Conservation (phyloP, 2,113 vertebrate genomes). For the Nerophis ophidion region DNA sequence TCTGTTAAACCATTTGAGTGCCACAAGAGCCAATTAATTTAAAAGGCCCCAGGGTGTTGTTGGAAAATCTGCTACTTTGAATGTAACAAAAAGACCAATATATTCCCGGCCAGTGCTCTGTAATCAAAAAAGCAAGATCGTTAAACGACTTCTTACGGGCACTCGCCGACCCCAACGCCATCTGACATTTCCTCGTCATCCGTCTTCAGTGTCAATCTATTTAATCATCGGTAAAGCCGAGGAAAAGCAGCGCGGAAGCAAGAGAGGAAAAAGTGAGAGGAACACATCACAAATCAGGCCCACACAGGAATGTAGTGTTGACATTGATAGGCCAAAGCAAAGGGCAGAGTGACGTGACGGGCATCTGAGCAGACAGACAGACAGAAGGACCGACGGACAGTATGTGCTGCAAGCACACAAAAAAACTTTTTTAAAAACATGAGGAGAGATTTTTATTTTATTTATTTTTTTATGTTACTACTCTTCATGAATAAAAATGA, state of each 20-base stretch:
- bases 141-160: conserved; percentile 20
- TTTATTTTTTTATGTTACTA: conserved; percentile 38
- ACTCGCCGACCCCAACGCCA: conserved; percentile 33
- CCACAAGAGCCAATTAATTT: conserved; percentile 42
- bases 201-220: conserved; percentile 44
- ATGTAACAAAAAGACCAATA: conserved; percentile 26
- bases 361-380: conserved; percentile 58
- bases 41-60: conserved; percentile 18
- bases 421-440: conserved; percentile 37
- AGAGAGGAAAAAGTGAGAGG: conserved; percentile 27
- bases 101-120: background rate
- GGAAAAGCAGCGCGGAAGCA: conserved; percentile 34
- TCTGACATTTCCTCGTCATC: conserved; percentile 52
- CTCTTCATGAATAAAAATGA: conserved; percentile 49
- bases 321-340: conserved; percentile 70
- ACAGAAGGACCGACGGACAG: conserved; percentile 41
- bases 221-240: conserved; percentile 43
- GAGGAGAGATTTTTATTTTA: conserved; percentile 36
- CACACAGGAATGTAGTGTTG: conserved; percentile 70
- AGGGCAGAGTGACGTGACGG: conserved; percentile 71
- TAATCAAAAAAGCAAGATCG: conserved; percentile 12
- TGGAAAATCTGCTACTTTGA: conserved; percentile 34
- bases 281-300: conserved; percentile 54
- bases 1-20: conserved; percentile 35
- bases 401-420: conserved; percentile 19